Conservation (phyloP, 2,888 invertebrate genomes). For the Watsonalla cultraria region DNA sequence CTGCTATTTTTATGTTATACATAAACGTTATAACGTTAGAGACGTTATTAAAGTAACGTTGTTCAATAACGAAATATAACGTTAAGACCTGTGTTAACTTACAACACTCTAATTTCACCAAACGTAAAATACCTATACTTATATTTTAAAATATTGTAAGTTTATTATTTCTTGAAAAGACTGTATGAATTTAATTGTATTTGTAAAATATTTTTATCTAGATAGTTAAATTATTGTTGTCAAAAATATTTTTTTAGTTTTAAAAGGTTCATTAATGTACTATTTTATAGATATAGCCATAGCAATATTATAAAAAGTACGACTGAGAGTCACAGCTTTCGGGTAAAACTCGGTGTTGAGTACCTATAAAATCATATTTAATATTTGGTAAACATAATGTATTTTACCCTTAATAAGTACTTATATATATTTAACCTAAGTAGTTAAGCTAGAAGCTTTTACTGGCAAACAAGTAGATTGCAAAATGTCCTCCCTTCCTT, state of each 20-base stretch:
- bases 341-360: too few species aligned
- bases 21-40: too few species aligned
- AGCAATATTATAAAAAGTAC: too few species aligned
- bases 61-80: too few species aligned
- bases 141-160: conserved; percentile 19
- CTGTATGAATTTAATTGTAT: conserved; percentile 35
- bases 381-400: too few species aligned
- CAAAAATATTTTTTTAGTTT: conserved; percentile 3
- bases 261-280: not conserved
- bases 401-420: too few species aligned
- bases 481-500: conserved; percentile 8
- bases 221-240: conserved; percentile 22
- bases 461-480: conserved; percentile 10
- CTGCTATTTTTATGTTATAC: too few species aligned
- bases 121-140: conserved; percentile 1
- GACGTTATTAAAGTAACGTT: too few species aligned
- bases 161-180: conserved; percentile 48
- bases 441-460: conserved; percentile 28
- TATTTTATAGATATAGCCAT: not conserved
- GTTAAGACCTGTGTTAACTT: too few species aligned
- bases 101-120: too few species aligned
- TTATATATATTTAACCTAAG: not conserved
- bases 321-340: too few species aligned
- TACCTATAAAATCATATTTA: too few species aligned
- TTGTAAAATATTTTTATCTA: conserved; percentile 18